Evolutionary conservation across 2,888 invertebrate genomes (phyloP).

Genomic region (Globia sparganii): DNA sequence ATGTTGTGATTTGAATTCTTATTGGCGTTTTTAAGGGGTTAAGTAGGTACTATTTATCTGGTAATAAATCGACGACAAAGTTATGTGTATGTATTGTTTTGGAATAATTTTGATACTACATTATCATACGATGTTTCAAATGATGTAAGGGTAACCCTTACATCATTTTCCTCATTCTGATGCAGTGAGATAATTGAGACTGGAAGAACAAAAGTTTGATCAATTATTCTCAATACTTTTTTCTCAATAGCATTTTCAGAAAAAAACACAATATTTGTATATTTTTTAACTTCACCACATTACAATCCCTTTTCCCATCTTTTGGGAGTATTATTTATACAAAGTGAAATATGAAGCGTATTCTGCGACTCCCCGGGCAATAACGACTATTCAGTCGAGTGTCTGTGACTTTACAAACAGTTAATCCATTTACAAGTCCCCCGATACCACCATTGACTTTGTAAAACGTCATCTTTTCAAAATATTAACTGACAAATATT

Average conservation of each 20-base stretch:
- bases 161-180: no score
- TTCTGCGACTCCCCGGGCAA: slow-evolving; percentile 68
- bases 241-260: not conserved
- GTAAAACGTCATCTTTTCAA: slow-evolving; percentile 63
- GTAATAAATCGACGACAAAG: not conserved
- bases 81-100: not conserved
- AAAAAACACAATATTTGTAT: not conserved
- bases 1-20: slow-evolving; percentile 13
- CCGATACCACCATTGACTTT: slow-evolving; percentile 56
- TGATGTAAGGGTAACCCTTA: no score
- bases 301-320: slow-evolving; percentile 47
- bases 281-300: slow-evolving; percentile 10
- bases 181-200: not conserved
- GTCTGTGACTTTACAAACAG: slow-evolving; percentile 75
- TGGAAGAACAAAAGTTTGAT: not conserved
- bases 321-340: slow-evolving; percentile 59
- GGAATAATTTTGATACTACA: not conserved
- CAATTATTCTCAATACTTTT: not conserved
- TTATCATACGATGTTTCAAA: not conserved
- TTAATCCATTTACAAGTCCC: slow-evolving; percentile 80
- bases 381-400: slow-evolving; percentile 66
- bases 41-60: not conserved
- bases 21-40: not conserved
- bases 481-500: slow-evolving; percentile 36
- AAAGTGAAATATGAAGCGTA: slow-evolving; percentile 68